phyloP scores from a whole-genome alignment of 2,113 vertebrate genomes.

The Bufo bufo region DNA sequence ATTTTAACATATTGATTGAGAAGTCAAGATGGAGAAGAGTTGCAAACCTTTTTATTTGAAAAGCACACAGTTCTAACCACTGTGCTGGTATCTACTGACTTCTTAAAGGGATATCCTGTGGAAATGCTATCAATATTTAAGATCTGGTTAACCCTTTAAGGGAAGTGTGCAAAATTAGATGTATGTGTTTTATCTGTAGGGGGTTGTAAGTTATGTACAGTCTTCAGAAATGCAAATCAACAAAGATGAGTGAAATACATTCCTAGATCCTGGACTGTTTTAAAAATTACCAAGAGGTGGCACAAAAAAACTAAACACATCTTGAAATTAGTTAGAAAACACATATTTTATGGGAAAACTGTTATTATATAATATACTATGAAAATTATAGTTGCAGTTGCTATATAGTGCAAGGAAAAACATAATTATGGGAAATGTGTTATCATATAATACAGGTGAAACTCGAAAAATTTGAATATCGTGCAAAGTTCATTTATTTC shows the following conservation, averaged over 20 bases:
- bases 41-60: not conserved
- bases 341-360: not conserved
- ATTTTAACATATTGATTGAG: conserved; percentile 37
- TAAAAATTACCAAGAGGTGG: not conserved
- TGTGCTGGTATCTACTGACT: not conserved
- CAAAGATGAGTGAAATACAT: not conserved
- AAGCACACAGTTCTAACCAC: not conserved
- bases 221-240: not conserved
- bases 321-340: not conserved
- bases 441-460: no score
- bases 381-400: no score
- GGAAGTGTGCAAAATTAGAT: not conserved
- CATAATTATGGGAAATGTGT: no score
- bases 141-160: no score
- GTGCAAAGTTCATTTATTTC: no score
- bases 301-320: not conserved
- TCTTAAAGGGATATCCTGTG: not conserved
- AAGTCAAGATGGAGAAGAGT: not conserved
- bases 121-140: no score
- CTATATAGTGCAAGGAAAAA: no score
- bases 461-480: no score
- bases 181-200: not conserved
- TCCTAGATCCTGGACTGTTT: not conserved
- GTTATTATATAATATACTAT: no score
- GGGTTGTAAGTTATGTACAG: not conserved